Evolutionary conservation across 2,113 vertebrate species (phyloP), one percentile per base, ranked within the genome.

Genomic region (Halichoerus grypus): DNA sequence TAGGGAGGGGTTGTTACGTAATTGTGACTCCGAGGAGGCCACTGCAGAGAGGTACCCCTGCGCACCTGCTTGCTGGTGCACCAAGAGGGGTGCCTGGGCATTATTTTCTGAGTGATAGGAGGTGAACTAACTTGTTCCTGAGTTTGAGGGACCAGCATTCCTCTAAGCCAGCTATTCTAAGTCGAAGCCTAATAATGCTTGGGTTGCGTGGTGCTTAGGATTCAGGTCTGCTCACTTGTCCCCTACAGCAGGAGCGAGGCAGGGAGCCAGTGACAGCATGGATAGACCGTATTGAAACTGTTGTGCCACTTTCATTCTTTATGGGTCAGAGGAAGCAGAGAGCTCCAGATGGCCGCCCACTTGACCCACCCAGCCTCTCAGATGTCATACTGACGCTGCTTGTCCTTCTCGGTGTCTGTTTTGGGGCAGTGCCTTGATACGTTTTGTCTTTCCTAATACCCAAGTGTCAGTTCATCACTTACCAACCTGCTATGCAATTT

Each of bases 241-340:
- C 9, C n/a, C 36, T 7, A 1, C 2, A 11, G 33, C 2, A 55
- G 79, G 22, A 36, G 14, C 0, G 0, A 86, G 59, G 51, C 12
- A 5, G 46, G 14, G 6, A 31, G 1, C 4, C 59, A 3, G 3
- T 31, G 18, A 19, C 4, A 7, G 12, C 31, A 26, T 0, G 1
- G 15, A n/a, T 1, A 67, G 12, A 28, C 24, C 12, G 1, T 5
- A 8, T 10, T 61, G 46, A 11, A 26, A 7, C 12, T 1, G 13
- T 4, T 21, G 6, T 28, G 33, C 31, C 13, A 2, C 16, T 31
- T 82, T 3, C 0, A 16, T 18, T 76, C n/a, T 16, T 22, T 0
- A 0, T 11, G 18, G n/a, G 3, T 28, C 19, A 33, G 2, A 83
- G 36, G 24, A 69, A 87, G 79, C 67, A 1, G 26, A 93, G 21